A percentile compares a stretch with the other conserved stretches of the same genome.
Evolutionary conservation across 2,797 vertebrate species (phyloP).

Genomic region (Caiman crocodilus): DNA sequence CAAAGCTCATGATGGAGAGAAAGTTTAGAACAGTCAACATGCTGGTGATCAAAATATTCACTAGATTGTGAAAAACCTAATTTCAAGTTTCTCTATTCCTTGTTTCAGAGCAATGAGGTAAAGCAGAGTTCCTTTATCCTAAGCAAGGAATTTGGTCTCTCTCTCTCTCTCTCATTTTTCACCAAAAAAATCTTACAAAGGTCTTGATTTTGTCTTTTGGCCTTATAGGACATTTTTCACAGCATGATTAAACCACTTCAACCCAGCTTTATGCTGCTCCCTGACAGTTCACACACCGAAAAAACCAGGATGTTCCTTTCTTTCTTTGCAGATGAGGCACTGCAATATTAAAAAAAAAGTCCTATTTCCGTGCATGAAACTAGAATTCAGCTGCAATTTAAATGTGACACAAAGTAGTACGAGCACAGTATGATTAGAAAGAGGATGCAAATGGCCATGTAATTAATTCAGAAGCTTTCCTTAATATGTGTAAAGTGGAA

Average conservation of each 20-base stretch:
- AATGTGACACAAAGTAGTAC: not conserved
- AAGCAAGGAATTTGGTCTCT: too few relatives aligned
- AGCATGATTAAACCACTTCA: too few relatives aligned
- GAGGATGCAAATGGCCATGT: not conserved
- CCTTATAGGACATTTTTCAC: too few relatives aligned
- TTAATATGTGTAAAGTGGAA: constrained; percentile 3
- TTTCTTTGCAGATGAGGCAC: constrained; percentile 17
- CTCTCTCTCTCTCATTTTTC: too few relatives aligned
- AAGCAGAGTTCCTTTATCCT: too few relatives aligned
- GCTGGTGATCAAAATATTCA: too few relatives aligned
- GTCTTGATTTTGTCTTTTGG: too few relatives aligned
- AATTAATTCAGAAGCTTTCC: constrained; percentile 34
- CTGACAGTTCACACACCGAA: not conserved
- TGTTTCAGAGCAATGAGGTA: too few relatives aligned
- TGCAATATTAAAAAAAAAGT: constrained; percentile 5
- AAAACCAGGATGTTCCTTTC: not conserved
- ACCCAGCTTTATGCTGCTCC: not conserved
- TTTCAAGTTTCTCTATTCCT: too few relatives aligned
- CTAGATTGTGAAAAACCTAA: too few relatives aligned
- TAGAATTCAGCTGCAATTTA: not conserved
- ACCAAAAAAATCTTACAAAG: too few relatives aligned
- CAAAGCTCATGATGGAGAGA: not conserved
- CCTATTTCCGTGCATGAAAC: not conserved
- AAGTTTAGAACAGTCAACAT: too few relatives aligned
- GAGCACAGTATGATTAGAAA: not conserved